Percentiles rank a stretch among this genome's conserved stretches.
Evolutionary conservation across 2,888 invertebrate genomes (phyloP).

Genomic region (Drosophila dives): DNA sequence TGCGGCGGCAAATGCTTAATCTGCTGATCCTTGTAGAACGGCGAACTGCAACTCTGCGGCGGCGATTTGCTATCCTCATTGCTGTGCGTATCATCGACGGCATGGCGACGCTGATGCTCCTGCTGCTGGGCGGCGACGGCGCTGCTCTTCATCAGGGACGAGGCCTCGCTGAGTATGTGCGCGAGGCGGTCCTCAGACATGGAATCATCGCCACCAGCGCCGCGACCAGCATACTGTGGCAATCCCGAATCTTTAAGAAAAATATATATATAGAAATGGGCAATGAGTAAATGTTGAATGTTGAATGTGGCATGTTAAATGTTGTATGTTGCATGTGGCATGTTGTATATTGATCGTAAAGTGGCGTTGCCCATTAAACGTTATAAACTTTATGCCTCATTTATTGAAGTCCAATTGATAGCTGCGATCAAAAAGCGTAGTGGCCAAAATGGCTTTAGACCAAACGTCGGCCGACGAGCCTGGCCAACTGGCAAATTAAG

Average conservation of each 20-base stretch:
- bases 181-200: conserved; percentile 96
- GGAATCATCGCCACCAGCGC: conserved; percentile 90
- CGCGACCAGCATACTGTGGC: conserved; percentile 91
- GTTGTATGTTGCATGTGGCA: neutral
- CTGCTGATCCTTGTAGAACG: conserved; percentile 89
- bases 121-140: conserved; percentile 85
- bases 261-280: neutral
- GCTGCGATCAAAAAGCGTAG: conserved; percentile 15
- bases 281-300: conserved; percentile 20
- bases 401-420: conserved; percentile 62
- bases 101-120: conserved; percentile 79
- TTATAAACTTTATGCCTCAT: conserved; percentile 74
- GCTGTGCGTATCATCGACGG: conserved; percentile 88
- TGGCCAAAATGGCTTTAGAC: neutral
- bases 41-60: conserved; percentile 91
- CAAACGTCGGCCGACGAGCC: conserved; percentile 1
- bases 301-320: neutral
- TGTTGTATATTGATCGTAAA: conserved; percentile 72
- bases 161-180: conserved; percentile 96
- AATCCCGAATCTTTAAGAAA: conserved; percentile 89
- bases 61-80: conserved; percentile 94
- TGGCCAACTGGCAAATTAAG: conserved; percentile 68
- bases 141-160: conserved; percentile 91
- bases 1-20: conserved; percentile 81
- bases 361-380: conserved; percentile 75